These are phyloP conservation scores for Etheostoma nigrum DNA, from an alignment of 2,797 vertebrate species.

Conservation along the genomic window DNA sequence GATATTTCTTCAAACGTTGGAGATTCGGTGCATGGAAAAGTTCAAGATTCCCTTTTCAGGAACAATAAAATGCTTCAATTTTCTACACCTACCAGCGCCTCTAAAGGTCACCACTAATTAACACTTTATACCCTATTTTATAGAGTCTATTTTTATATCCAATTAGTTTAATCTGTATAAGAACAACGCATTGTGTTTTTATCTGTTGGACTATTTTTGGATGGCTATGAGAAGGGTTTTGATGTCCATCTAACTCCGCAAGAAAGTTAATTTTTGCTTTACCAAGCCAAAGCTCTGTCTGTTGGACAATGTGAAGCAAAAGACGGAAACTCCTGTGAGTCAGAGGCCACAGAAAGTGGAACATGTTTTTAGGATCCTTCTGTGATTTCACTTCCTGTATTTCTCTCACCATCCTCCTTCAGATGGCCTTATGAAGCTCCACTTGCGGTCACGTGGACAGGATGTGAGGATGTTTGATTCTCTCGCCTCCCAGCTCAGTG, in stretches of 20 bases:
- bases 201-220: not conserved
- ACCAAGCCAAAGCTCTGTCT: not conserved
- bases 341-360: slow-evolving; percentile 25
- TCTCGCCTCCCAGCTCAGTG: not conserved
- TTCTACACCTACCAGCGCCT: not conserved
- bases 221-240: not conserved
- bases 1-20: not conserved
- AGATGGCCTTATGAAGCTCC: slow-evolving; percentile 23
- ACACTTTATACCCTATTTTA: not conserved
- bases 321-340: not conserved
- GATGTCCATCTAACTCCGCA: no score
- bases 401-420: not conserved
- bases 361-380: not conserved
- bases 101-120: not conserved
- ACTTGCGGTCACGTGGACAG: slow-evolving; percentile 19
- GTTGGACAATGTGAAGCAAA: not conserved
- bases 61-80: rapidly evolving
- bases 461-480: slow-evolving; percentile 18
- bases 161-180: no score
- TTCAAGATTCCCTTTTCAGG: not conserved
- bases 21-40: not conserved
- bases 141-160: not conserved
- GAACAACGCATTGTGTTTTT: not conserved
- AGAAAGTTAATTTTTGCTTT: not conserved
- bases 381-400: slow-evolving; percentile 67